phyloP scores from a whole-genome alignment of 2,797 vertebrate genomes.

The Enteromius afrohamiltoni region DNA sequence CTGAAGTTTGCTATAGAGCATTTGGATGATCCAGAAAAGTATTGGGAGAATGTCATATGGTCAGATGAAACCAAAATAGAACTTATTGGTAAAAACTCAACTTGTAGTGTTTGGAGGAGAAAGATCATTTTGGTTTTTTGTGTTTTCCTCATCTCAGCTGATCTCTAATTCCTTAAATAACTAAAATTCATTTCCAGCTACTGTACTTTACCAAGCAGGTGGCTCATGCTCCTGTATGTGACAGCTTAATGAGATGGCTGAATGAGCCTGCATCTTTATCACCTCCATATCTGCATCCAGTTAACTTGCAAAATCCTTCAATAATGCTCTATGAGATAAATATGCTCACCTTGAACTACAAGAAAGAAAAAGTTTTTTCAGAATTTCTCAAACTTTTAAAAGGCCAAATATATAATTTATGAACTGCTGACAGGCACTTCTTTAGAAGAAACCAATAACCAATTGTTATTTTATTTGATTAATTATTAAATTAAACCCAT shows the following conservation, averaged over 20 bases:
- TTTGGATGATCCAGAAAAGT: no score
- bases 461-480: background rate
- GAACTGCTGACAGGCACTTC: background rate
- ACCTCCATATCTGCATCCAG: slow-evolving; percentile 26
- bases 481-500: background rate
- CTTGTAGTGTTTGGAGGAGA: no score
- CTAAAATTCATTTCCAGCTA: slow-evolving; percentile 34
- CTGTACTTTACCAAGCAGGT: slow-evolving; percentile 28
- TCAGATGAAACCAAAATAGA: no score
- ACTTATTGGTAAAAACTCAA: no score
- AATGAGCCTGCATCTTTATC: slow-evolving; percentile 26
- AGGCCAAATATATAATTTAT: background rate
- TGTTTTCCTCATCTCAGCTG: slow-evolving; percentile 24
- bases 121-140: background rate
- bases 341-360: background rate
- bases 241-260: slow-evolving; percentile 61
- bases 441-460: background rate
- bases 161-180: slow-evolving; percentile 40
- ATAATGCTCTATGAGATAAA: slow-evolving; percentile 2
- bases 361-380: background rate
- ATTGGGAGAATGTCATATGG: no score
- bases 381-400: background rate
- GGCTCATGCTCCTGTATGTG: slow-evolving; percentile 37
- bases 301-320: slow-evolving; percentile 17
- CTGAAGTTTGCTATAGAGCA: no score